Evolutionary conservation across 2,888 invertebrate species (phyloP).

Genomic region (Trachelus iudaicus): DNA sequence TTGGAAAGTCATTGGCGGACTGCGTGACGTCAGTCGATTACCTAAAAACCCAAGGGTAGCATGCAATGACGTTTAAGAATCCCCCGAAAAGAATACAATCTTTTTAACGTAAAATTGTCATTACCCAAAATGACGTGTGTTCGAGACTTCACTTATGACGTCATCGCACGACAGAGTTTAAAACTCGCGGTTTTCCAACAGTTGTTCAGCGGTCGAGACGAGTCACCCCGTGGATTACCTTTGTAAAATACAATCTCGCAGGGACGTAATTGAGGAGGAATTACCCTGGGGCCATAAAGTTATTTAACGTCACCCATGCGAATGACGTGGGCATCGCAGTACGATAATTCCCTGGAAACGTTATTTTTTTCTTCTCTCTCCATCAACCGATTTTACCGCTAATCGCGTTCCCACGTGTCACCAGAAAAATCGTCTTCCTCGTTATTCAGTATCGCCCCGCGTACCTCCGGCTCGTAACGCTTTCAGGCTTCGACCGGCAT

Average conservation of each 20-base stretch:
- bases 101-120: too few species aligned
- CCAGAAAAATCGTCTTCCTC: neutral
- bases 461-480: neutral
- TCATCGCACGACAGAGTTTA: neutral
- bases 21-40: too few species aligned
- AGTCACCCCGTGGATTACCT: slow-evolving; percentile 45
- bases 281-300: slow-evolving; percentile 48
- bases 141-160: neutral
- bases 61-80: too few species aligned
- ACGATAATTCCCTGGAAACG: slow-evolving; percentile 26
- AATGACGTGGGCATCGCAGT: slow-evolving; percentile 39
- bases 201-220: slow-evolving; percentile 47
- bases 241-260: slow-evolving; percentile 43
- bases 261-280: slow-evolving; percentile 46
- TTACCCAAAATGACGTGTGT: neutral
- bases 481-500: neutral
- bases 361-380: neutral
- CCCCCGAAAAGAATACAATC: too few species aligned
- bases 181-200: slow-evolving; percentile 42
- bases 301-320: slow-evolving; percentile 48
- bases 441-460: neutral
- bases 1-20: too few species aligned
- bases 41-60: too few species aligned
- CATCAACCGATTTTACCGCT: neutral
- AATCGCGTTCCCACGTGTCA: neutral